Conservation (phyloP, 2,113 vertebrate genomes). For the Pterophyllum scalare region DNA sequence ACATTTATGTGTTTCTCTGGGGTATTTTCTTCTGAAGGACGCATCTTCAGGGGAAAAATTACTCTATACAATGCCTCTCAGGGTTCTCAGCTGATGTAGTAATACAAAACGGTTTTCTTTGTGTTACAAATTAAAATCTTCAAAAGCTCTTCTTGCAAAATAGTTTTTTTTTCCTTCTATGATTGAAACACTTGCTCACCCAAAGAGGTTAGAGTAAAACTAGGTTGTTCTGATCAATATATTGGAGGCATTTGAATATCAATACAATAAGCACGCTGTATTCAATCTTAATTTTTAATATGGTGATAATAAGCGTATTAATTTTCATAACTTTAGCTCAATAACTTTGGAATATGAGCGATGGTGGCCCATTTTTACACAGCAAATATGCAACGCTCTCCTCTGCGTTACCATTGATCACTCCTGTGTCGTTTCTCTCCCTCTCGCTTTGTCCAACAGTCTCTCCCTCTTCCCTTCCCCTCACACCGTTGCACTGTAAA, state of each 20-base stretch:
- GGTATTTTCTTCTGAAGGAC: slow-evolving; percentile 23
- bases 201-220: slow-evolving; percentile 39
- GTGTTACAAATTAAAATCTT: slow-evolving; percentile 30
- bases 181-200: background rate
- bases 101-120: background rate
- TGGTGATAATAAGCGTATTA: slow-evolving; percentile 78
- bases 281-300: slow-evolving; percentile 78
- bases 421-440: slow-evolving; percentile 43
- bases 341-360: slow-evolving; percentile 72
- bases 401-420: slow-evolving; percentile 69
- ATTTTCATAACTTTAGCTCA: slow-evolving; percentile 75
- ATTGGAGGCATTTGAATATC: slow-evolving; percentile 73
- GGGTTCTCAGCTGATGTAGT: background rate
- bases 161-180: background rate
- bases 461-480: slow-evolving; percentile 44
- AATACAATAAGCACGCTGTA: slow-evolving; percentile 50
- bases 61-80: slow-evolving; percentile 14
- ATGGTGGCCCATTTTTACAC: slow-evolving; percentile 71
- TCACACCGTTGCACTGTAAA: slow-evolving; percentile 68
- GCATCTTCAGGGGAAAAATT: slow-evolving; percentile 22
- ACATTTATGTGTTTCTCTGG: slow-evolving; percentile 38
- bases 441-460: slow-evolving; percentile 60
- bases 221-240: slow-evolving; percentile 65
- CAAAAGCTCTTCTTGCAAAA: background rate
- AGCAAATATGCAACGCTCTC: slow-evolving; percentile 56